Base-by-base conservation (phyloP, 2,797 vertebrate genomes). In the Neoniphon sammara region DNA sequence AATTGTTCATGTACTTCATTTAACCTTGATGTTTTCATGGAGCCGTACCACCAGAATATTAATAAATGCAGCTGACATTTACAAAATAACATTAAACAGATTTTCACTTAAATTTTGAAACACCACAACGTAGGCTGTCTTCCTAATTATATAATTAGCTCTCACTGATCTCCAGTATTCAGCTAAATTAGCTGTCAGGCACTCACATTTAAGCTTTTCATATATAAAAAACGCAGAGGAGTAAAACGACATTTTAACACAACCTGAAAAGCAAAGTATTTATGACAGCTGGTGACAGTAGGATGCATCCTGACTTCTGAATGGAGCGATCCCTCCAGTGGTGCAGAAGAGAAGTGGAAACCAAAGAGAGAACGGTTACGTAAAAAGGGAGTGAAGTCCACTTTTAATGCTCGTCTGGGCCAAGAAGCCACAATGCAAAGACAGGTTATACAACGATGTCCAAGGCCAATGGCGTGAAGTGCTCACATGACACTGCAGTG, bases 361-460 rank as follows among this genome's bases (percentile, higher is more conserved):
- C 71, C 71, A 36, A 65, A 78, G 42, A 67, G 39, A 56, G 71
- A 76, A 69, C 2, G 17, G 34, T 92, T 90, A 88, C 66, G 21
- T 86, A 90, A 92, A 49, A 55, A 31, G 30, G 66, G 62, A 67
- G 83, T 70, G 55, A 89, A 85, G 91, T 91, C 83, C 88, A 88
- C 65, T 83, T 59, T 83, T 69, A 73, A 47, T 52, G 75, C 76
- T 77, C 0, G 17, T 66, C 47, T 31, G 77, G 70, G 58, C 74
- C 74, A 74, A 82, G 82, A 82, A 64, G 77, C 70, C 66, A 70
- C 61, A 62, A 84, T 72, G 78, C 75, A 82, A 72, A 80, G 80
- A 74, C 82, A 88, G 76, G 84, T 93, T 87, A 91, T 9, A 91
- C 88, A 92, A 92, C 83, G 77, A 66, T 57, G 81, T 83, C 73